These are phyloP conservation scores for Oikopleura albicans DNA, from an alignment of 23 tunicate genomes.

Conservation along the genomic window DNA sequence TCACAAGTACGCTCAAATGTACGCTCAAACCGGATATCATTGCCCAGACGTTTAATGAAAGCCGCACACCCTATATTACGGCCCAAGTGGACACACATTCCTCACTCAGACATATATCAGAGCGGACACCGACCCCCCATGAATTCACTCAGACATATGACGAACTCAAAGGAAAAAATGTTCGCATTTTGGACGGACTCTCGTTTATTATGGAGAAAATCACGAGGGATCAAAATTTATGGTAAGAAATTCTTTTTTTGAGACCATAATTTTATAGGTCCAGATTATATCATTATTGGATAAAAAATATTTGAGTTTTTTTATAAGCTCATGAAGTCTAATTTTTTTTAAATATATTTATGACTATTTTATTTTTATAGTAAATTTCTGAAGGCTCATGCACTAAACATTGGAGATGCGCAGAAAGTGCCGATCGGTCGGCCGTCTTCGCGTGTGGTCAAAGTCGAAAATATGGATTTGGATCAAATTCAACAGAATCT, in stretches of 20 bases:
- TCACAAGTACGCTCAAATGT: not conserved
- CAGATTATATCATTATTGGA: too few species aligned
- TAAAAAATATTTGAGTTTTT: too few species aligned
- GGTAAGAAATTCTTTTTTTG: too few species aligned
- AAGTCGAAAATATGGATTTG: not conserved
- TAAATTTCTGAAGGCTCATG: not conserved
- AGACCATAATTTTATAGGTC: too few species aligned
- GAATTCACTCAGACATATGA: not conserved
- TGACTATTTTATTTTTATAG: too few species aligned
- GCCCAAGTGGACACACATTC: not conserved
- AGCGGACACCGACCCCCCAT: not conserved
- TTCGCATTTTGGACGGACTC: not conserved
- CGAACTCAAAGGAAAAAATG: slow-evolving; percentile 4
- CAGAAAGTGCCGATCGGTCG: not conserved
- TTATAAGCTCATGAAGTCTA: too few species aligned
- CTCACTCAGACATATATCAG: not conserved
- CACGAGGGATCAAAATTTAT: not conserved
- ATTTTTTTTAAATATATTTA: too few species aligned
- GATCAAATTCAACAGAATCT: not conserved
- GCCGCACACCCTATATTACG: not conserved
- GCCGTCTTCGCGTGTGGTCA: not conserved
- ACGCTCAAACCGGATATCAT: not conserved
- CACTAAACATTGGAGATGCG: not conserved
- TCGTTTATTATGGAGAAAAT: not conserved
- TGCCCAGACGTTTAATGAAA: not conserved